Base-by-base conservation (phyloP, 2,113 vertebrate genomes). In the Vulpes vulpes region DNA sequence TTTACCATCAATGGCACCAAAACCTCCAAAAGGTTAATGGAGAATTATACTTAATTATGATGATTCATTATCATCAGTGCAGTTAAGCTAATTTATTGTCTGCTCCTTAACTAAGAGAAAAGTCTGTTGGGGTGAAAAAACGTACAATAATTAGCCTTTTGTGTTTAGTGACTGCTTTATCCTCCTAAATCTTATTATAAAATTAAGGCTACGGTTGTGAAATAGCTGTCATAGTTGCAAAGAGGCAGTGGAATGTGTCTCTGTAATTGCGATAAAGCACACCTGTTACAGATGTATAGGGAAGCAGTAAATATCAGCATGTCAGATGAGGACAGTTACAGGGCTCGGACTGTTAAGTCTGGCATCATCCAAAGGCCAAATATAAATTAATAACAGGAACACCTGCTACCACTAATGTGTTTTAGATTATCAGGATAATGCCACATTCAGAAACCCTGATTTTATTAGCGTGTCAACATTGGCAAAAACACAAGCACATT, bases 201-300 rank as follows among this genome's bases (percentile, higher is more conserved):
- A 98, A 98, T 97, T 96, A 96, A 97, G 94, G 57, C 95, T 97
- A 60, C 55, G 74, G 95, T 97, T 97, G 96, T 94, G 94, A 93
- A 98, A 95, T 98, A 88, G 92, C 97, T 98, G 88, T 98, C 96
- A 93, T 97, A 79, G 94, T 27, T 4, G 73, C 97, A 62, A 69
- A 97, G 98, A 98, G 91, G 98, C 93, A 95, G 93, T 97, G 98
- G 98, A 98, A 96, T 59, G 97, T 97, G 69, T 95, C 89, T 94
- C 76, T 85, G 84, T 96, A 65, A 95, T 98, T 94, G 97, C 96
- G 85, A 93, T 95, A 95, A 97, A 97, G 95, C 99, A 97, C 99
- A 99, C 99, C 99, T 99, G 99, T 99, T 99, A 99, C 98, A 98
- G 98, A 98, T 98, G 98, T 98, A 98, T 96, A 98, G 98, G 97